Conservation (phyloP, 2,797 vertebrate genomes). For the Crax fasciolata region DNA sequence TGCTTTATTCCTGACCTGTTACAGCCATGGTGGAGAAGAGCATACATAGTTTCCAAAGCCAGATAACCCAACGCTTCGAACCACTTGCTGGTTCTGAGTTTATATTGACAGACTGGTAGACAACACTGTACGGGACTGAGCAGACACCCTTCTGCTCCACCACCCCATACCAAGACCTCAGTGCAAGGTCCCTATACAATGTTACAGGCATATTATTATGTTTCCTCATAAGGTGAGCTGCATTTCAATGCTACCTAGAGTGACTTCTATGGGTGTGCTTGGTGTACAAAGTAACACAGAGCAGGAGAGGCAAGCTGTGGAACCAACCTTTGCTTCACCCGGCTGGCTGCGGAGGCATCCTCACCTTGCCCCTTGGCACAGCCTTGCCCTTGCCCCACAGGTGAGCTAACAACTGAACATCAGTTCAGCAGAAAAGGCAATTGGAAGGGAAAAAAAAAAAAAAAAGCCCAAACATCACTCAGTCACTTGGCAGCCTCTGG, state of each 20-base stretch:
- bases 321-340: background rate
- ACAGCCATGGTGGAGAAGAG: background rate
- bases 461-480: too few species aligned
- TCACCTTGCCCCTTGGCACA: background rate
- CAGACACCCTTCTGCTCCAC: fast-evolving
- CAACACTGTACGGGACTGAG: background rate
- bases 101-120: background rate
- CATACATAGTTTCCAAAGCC: background rate
- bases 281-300: fast-evolving
- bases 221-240: background rate
- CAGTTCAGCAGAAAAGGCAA: background rate
- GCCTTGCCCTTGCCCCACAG: background rate
- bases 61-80: background rate
- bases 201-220: fast-evolving
- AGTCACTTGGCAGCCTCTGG: background rate
- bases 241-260: background rate
- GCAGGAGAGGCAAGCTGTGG: background rate
- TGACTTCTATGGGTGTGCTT: fast-evolving
- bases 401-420: background rate
- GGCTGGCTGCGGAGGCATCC: background rate
- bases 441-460: too few species aligned
- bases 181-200: background rate
- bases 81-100: background rate
- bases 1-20: background rate
- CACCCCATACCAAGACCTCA: background rate